Base-by-base conservation (phyloP, 2,888 invertebrate species). In the Diabrotica balteata region DNA sequence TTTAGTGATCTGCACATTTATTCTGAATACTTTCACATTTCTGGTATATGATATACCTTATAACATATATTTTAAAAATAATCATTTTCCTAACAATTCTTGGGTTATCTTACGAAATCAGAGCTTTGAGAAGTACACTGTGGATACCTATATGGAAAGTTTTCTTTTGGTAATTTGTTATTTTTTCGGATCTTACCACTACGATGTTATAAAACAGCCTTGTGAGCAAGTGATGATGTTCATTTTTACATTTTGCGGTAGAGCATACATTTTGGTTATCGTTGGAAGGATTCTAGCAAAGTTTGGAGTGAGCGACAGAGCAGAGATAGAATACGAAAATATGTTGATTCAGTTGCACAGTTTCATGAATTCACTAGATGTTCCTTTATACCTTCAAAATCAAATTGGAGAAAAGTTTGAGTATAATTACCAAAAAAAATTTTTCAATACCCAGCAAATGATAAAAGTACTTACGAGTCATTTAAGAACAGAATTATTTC, bases 311-410 rank as follows among this genome's bases (percentile, higher is more conserved):
- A 73, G 78, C 5, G 79, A 79, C 4, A 80, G 81, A 11, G 80
- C 84, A 0, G 81, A 84, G 65, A 77, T 81, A 7, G 83, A 84
- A 67, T 85, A 84, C 75, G 82, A 84, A 63, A 85, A 85, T 64
- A 81, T 87, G 32, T 84, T 86, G 74, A 82, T 85, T 61, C 86
- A 86, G 76, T 72, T 83, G 10, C 80, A 86, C 79, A 85, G 86
- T 67, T 89, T 87, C 74, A 87, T 87, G 83, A 79, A 78, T 6
- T 84, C 86, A 59, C 86, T 87, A 73, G 85, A 86, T 70, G 82
- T 88, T 11, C 86, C 88, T 0, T 70, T 76, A 10, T 69, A 79
- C 8, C 76, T 88, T 17, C 83, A 84, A 75, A 78, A 83, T 49
- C 83, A 86, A 7, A 80, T 89, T 7, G 76, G 84, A 4, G 80